A percentile compares a stretch with the other conserved stretches of the same genome.
phyloP scores from a whole-genome alignment of 2,797 vertebrate genomes.

The Echeneis naucrates region DNA sequence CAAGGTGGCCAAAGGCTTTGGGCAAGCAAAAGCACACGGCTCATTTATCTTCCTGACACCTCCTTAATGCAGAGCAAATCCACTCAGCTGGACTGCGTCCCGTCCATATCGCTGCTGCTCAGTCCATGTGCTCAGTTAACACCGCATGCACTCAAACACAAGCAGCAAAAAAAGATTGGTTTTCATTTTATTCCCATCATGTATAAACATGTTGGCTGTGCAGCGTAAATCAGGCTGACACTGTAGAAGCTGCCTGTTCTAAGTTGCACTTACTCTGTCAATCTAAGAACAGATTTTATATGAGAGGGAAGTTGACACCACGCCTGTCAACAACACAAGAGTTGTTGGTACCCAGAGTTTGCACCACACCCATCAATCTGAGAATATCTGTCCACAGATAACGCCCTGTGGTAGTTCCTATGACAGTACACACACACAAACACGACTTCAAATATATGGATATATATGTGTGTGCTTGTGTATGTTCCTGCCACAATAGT shows the following conservation, averaged over 20 bases:
- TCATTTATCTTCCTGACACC: constrained; percentile 84
- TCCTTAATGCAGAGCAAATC: constrained; percentile 78
- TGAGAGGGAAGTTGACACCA: no score
- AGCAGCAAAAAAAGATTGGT: neutral
- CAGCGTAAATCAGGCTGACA: constrained; percentile 57
- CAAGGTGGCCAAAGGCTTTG: constrained; percentile 57
- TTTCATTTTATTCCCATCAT: neutral
- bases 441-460: no score
- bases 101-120: constrained; percentile 28
- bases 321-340: no score
- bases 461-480: no score
- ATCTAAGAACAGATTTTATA: constrained; percentile 27
- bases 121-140: neutral
- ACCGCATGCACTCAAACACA: neutral
- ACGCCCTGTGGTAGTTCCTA: no score
- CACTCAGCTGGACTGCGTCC: constrained; percentile 66
- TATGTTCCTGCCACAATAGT: no score
- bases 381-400: no score
- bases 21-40: constrained; percentile 59
- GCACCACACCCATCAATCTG: no score
- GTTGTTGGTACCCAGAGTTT: no score
- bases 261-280: constrained; percentile 8
- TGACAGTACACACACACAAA: no score
- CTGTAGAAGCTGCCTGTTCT: constrained; percentile 29
- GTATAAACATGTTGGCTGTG: constrained; percentile 59